Evolutionary conservation across 2,113 vertebrate species (phyloP), one percentile per base, ranked within the genome.

Genomic region (Corydoras sp.): DNA sequence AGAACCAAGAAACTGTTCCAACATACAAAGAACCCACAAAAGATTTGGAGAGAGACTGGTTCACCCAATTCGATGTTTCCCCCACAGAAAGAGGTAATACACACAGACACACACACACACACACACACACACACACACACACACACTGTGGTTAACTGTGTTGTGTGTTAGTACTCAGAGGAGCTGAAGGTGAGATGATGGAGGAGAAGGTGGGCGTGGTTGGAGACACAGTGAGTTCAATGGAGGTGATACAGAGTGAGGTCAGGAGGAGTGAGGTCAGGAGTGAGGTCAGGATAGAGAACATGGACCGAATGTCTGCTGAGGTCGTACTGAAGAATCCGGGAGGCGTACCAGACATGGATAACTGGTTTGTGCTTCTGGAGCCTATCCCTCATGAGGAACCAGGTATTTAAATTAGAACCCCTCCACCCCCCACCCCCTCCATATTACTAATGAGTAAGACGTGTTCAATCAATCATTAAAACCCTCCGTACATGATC

Each of bases 11-110:
- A 65, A 24, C 18, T 24, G 18, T 24, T 24, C 18, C 18, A 24
- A 24, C 18, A 24, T 24, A 24, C 18, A 24, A 24, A 24, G 18
- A 24, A 24, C 18, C 78, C 73, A 43, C 58, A 65, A n/a, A 63
- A 65, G 50, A 83, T 14, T 15, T 85, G 65, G 82, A 85, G 1
- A 84, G 87, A 68, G 79, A 84, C 65, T 87, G 85, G 85, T 86
- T 77, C 68, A 68, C 58, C 30, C 74, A 75, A 58, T 73, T 81
- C 63, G 77, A 80, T 70, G 67, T 77, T 66, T 50, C 78, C 49
- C 31, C 64, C 53, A 82, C 81, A 75, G 76, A 74, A 81, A 77
- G 77, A 84, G 85, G 86, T 90, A 87, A 54, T 3, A 48, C 51
- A 58, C 3, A 59, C 59, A 58, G 2, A 59, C 59, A 65, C 30